Percentiles rank a stretch among this genome's conserved stretches.
Evolutionary conservation across 2,888 invertebrate genomes (phyloP).

Genomic region (Chironomus riparius): DNA sequence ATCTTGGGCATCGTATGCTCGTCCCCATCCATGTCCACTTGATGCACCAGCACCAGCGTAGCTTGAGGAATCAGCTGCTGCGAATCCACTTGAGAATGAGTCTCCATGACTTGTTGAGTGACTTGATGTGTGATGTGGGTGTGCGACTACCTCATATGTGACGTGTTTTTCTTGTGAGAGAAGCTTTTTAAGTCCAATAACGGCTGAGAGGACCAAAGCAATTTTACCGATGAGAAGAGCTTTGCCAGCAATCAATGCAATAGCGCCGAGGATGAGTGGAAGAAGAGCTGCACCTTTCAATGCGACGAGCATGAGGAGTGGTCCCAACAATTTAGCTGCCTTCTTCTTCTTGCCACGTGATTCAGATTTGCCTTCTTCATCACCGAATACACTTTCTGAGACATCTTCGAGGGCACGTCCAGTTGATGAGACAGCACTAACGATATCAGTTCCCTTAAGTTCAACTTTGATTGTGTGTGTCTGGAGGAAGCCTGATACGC

Average conservation of each 20-base stretch:
- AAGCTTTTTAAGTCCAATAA: conserved; percentile 76
- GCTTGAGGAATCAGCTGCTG: conserved; percentile 42
- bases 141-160: conserved; percentile 78
- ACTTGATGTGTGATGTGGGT: conserved; percentile 67
- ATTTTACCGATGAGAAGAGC: conserved; percentile 72
- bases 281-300: conserved; percentile 70
- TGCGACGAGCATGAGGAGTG: conserved; percentile 63
- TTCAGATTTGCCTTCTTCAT: conserved; percentile 46
- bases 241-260: conserved; percentile 78
- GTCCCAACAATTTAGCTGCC: conserved; percentile 67
- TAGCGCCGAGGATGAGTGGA: conserved; percentile 69
- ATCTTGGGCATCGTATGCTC: conserved; percentile 64
- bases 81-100: conserved; percentile 49
- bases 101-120: conserved; percentile 56
- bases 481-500: conserved; percentile 66
- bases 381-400: conserved; percentile 53
- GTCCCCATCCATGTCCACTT: conserved; percentile 61
- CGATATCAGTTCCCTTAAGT: conserved; percentile 73
- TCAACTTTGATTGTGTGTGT: conserved; percentile 76
- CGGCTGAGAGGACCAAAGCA: conserved; percentile 70
- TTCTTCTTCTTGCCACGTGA: conserved; percentile 78
- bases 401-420: conserved; percentile 72
- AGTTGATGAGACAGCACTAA: conserved; percentile 68
- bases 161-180: conserved; percentile 75
- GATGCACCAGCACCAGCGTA: conserved; percentile 56